Conservation (phyloP, 1,140 invertebrate species). For the Tetranychus urticae region DNA sequence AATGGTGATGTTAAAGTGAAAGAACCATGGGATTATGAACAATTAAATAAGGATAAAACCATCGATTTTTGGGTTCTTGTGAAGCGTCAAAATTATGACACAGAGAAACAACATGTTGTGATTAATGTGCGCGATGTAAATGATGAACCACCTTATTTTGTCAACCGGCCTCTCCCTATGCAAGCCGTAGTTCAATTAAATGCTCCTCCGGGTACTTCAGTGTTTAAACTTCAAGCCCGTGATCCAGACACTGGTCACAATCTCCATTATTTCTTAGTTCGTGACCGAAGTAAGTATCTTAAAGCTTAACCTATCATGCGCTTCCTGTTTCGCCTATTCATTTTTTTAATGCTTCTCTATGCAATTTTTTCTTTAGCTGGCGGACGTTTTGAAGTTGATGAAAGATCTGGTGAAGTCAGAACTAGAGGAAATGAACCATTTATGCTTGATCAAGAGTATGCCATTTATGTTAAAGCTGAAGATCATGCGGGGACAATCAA, state of each 20-base stretch:
- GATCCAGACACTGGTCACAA: conserved; percentile 84
- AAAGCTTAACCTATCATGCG: too few relatives aligned
- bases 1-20: conserved; percentile 75
- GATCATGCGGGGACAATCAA: conserved; percentile 76
- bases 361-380: conserved; percentile 26
- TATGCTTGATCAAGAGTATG: conserved; percentile 84
- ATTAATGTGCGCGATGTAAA: conserved; percentile 88
- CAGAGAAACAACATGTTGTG: conserved; percentile 77
- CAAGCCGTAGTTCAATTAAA: conserved; percentile 82
- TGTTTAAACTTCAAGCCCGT: conserved; percentile 77
- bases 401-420: conserved; percentile 72
- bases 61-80: conserved; percentile 70
- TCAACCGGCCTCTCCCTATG: conserved; percentile 78
- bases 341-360: neutral
- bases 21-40: conserved; percentile 90
- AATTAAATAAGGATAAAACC: conserved; percentile 76
- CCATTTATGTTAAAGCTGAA: conserved; percentile 80
- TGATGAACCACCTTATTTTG: conserved; percentile 78
- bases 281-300: conserved; percentile 42
- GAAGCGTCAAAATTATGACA: conserved; percentile 30
- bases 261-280: conserved; percentile 80
- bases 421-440: conserved; percentile 71
- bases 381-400: conserved; percentile 61
- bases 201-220: conserved; percentile 76
- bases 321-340: neutral